Conservation (phyloP, 2,113 vertebrate genomes). For the Sinocyclocheilus rhinocerous region DNA sequence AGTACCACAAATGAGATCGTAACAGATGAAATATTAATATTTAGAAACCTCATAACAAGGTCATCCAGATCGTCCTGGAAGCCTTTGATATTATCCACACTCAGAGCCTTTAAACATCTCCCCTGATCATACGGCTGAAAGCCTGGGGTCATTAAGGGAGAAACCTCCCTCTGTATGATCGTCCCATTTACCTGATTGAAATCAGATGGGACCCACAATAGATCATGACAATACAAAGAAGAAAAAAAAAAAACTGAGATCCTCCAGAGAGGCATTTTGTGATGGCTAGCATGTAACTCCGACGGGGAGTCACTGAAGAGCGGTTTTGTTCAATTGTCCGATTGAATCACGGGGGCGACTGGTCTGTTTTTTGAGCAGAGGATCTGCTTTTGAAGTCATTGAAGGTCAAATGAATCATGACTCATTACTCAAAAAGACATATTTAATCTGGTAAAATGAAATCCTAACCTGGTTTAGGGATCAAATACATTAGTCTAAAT, state of each 20-base stretch:
- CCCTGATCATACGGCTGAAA: constrained; percentile 52
- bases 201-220: constrained; percentile 44
- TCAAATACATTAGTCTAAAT: constrained; percentile 24
- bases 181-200: constrained; percentile 56
- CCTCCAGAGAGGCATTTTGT: constrained; percentile 8
- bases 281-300: constrained; percentile 26
- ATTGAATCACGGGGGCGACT: constrained; percentile 29
- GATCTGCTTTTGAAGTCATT: constrained; percentile 3
- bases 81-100: constrained; percentile 53
- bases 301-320: constrained; percentile 26
- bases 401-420: constrained; percentile 44
- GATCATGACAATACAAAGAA: constrained; percentile 47
- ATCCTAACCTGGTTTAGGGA: constrained; percentile 40
- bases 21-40: constrained; percentile 52
- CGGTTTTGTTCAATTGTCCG: constrained; percentile 46
- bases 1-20: constrained; percentile 39
- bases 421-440: constrained; percentile 39
- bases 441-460: constrained; percentile 50
- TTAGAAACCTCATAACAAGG: constrained; percentile 40
- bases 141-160: constrained; percentile 29
- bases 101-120: constrained; percentile 46
- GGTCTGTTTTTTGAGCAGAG: neutral
- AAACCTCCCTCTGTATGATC: constrained; percentile 28
- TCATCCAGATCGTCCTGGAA: neutral
- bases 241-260: constrained; percentile 43